Evolutionary conservation across 2,113 vertebrate species (phyloP).

Genomic region (Rhodinocichla rosea): DNA sequence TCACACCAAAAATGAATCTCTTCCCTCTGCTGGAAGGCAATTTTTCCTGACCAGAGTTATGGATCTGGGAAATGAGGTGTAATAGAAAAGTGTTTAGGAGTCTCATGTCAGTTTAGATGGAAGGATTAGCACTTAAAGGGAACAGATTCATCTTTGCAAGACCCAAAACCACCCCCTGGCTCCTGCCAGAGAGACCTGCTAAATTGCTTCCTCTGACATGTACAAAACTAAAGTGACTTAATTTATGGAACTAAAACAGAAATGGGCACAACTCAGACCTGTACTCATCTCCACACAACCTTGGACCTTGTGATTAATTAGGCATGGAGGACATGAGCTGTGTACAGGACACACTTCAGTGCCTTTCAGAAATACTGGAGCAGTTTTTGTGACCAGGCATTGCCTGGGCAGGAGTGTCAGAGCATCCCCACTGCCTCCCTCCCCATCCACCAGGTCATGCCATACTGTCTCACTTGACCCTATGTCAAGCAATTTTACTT

Average conservation of each 20-base stretch:
- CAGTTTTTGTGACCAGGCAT: background rate
- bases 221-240: background rate
- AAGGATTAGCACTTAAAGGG: background rate
- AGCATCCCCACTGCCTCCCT: background rate
- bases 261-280: background rate
- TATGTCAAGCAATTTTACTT: background rate
- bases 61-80: background rate
- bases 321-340: background rate
- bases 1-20: background rate
- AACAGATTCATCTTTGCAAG: slow-evolving; percentile 7
- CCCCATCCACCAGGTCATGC: rapidly evolving
- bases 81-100: background rate
- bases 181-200: background rate
- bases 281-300: background rate
- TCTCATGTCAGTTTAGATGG: background rate
- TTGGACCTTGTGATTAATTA: background rate
- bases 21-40: background rate
- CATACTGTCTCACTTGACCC: background rate
- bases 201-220: background rate
- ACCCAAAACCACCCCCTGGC: background rate
- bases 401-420: background rate
- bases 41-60: slow-evolving; percentile 6
- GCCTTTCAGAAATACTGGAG: background rate
- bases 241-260: background rate
- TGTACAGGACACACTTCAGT: background rate